Percentiles rank a stretch among this genome's conserved stretches.
These are phyloP conservation scores for Saccopteryx leptura DNA, from an alignment of 2,113 vertebrate genomes.

Conservation along the genomic window DNA sequence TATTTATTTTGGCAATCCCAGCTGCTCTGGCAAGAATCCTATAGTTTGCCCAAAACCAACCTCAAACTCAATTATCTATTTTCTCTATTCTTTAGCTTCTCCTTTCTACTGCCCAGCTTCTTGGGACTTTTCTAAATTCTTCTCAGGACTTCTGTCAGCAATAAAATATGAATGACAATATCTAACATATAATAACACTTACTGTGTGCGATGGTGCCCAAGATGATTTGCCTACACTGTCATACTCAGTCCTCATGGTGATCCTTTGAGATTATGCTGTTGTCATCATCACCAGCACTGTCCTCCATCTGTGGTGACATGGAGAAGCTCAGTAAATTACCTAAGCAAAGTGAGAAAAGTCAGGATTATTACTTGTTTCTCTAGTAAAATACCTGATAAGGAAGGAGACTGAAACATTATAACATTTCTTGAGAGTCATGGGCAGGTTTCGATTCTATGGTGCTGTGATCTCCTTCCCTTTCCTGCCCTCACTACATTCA, in stretches of 20 bases:
- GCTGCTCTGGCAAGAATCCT: neutral
- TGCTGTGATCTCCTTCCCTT: neutral
- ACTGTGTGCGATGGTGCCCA: neutral
- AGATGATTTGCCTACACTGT: neutral
- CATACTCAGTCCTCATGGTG: neutral
- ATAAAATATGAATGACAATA: neutral
- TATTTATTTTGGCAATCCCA: neutral
- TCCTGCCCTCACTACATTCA: neutral
- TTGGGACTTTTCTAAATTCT: neutral
- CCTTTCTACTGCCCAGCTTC: neutral
- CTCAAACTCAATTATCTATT: neutral
- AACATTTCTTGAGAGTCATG: neutral
- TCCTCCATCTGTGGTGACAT: neutral
- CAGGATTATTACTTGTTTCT: neutral
- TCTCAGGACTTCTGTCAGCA: neutral
- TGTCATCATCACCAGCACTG: fast-evolving
- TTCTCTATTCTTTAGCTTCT: neutral
- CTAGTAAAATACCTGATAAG: neutral
- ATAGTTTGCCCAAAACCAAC: neutral
- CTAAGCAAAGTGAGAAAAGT: neutral
- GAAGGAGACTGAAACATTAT: neutral
- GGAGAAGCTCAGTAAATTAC: neutral
- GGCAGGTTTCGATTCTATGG: neutral
- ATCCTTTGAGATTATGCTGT: neutral
- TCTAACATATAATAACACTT: neutral